Evolutionary conservation across 2,113 vertebrate species (phyloP).

Genomic region (Mirounga angustirostris): DNA sequence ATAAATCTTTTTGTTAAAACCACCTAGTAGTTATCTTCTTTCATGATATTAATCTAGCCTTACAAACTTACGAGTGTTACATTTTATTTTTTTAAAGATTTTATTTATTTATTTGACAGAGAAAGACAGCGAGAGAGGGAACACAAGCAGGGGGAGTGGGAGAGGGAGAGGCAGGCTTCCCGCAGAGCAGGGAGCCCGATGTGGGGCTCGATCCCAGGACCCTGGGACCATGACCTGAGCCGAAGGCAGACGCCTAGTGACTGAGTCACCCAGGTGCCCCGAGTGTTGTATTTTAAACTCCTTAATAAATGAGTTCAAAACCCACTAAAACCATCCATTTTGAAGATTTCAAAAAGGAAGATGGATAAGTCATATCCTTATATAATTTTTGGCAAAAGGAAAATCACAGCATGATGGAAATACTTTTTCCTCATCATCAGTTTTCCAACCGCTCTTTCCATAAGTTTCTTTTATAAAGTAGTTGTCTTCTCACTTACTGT

Average conservation of each 20-base stretch:
- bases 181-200: too few relatives aligned
- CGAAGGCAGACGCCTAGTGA: too few relatives aligned
- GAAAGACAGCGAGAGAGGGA: too few relatives aligned
- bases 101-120: too few relatives aligned
- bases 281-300: not conserved
- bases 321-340: not conserved
- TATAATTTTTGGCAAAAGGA: not conserved
- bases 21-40: not conserved
- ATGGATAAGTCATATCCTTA: not conserved
- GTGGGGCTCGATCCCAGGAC: too few relatives aligned
- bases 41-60: not conserved
- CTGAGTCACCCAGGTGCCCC: too few relatives aligned
- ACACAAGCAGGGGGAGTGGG: too few relatives aligned
- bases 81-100: too few relatives aligned
- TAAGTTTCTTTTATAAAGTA: not conserved
- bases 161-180: too few relatives aligned
- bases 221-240: too few relatives aligned
- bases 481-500: not conserved
- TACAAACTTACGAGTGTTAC: not conserved
- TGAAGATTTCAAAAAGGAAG: not conserved
- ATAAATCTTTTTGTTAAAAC: not conserved
- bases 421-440: not conserved
- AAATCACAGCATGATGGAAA: not conserved
- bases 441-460: not conserved
- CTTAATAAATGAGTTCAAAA: not conserved